Conservation (phyloP, 2,888 invertebrate species). For the Drosophila demipolita region DNA sequence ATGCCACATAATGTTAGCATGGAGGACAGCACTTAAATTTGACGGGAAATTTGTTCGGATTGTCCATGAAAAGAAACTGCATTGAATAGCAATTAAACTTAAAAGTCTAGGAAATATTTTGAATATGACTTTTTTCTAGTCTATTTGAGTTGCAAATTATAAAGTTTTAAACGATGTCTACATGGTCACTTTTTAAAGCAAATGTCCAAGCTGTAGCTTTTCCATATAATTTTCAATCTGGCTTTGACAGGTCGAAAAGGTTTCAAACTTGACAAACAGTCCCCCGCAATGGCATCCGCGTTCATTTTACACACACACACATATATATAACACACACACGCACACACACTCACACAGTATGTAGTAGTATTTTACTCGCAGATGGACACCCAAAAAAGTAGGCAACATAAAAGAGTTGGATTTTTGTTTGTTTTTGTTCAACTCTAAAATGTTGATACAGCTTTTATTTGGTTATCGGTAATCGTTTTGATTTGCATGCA, state of each 20-base stretch:
- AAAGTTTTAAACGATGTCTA: constrained; percentile 6
- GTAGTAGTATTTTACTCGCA: constrained; percentile 7
- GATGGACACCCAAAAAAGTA: constrained; percentile 30
- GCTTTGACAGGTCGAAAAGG: constrained; percentile 46
- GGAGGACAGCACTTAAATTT: not conserved
- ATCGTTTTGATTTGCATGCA: constrained; percentile 51
- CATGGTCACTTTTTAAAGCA: not conserved
- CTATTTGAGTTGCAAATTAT: not conserved
- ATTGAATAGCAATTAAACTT: not conserved
- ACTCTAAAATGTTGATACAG: constrained; percentile 10
- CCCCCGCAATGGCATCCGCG: not conserved
- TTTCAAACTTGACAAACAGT: constrained; percentile 60
- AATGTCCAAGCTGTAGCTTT: not conserved
- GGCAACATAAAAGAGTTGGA: constrained; percentile 31
- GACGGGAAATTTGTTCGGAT: not conserved
- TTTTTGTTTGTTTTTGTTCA: constrained; percentile 6
- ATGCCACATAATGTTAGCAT: not conserved
- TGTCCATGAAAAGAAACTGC: not conserved
- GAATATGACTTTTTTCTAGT: not conserved
- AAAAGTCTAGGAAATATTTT: not conserved
- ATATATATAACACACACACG: constrained; percentile 14
- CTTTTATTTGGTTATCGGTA: constrained; percentile 38
- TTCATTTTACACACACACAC: constrained; percentile 4
- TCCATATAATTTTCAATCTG: not conserved
- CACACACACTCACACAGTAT: constrained; percentile 21